Evolutionary conservation across 2,113 vertebrate species (phyloP), one percentile per base, ranked within the genome.

Genomic region (Rhegmatorhina hoffmannsi): DNA sequence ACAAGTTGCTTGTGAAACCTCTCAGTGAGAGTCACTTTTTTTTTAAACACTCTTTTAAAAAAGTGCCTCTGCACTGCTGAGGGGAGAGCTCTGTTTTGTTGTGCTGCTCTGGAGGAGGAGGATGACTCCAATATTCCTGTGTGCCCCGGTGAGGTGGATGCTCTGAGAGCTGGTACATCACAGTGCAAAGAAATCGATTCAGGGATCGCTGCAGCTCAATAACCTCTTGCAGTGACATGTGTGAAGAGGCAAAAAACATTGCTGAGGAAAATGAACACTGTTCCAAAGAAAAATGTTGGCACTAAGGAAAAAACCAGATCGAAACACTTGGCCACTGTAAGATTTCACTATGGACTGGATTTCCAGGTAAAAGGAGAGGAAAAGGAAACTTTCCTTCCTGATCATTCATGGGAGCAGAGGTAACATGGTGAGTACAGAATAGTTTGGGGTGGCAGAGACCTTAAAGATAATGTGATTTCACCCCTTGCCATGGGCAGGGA

Each of bases 301-400:
- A 33, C 33, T 14, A 31, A 29, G 47, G 33, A 33, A n/a, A 58
- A 40, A 20, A 34, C 40, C 21, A 0, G 0, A 59, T 43, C 13
- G 20, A 53, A 75, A 38, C 29, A 17, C 24, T 73, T 24, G 31
- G 43, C 13, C 15, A 10, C 33, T 18, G 46, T 3, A 36, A 55
- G 66, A 16, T 23, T 62, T 29, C 28, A 9, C 18, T 7, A 8
- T 43, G 55, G 95, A 95, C 31, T 79, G 70, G 60, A 91, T 87
- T 96, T 96, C 70, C 95, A 96, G 90, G 78, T 82, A n/a, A 90
- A 95, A 14, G 21, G 36, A 38, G 20, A 1, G 0, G 74, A 73
- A 59, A 56, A 26, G 68, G 53, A 72, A 52, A 40, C n/a, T 31
- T 69, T 52, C 75, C 47, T 81, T 81, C 74, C 64, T 89, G 78